Evolutionary conservation across 2,888 invertebrate species (phyloP).

Genomic region (Autographa gamma): DNA sequence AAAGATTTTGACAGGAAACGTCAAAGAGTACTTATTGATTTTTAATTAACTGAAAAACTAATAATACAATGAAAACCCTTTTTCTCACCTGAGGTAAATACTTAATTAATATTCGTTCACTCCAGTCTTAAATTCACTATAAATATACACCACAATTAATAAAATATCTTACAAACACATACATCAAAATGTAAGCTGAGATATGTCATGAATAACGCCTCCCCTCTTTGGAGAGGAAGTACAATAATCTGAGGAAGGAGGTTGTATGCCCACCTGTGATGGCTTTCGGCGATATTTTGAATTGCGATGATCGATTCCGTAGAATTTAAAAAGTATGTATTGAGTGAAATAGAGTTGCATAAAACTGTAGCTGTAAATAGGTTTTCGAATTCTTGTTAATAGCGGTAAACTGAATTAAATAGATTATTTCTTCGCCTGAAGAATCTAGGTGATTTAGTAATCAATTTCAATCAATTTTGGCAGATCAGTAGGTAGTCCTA

Average conservation of each 20-base stretch:
- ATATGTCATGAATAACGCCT: conserved; percentile 48
- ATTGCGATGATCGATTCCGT: conserved; percentile 25
- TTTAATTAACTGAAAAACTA: too few relatives aligned
- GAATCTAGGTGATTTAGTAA: too few relatives aligned
- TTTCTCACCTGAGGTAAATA: not conserved
- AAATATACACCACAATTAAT: not conserved
- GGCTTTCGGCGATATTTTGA: conserved; percentile 15
- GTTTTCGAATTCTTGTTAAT: not conserved
- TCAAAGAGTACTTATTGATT: not conserved
- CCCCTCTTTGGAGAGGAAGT: conserved; percentile 36
- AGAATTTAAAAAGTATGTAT: conserved; percentile 10
- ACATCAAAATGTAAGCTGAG: conserved; percentile 36
- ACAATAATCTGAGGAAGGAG: conserved; percentile 47
- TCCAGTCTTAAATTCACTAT: conserved; percentile 1
- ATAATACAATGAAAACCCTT: too few relatives aligned
- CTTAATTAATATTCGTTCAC: not conserved
- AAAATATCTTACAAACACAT: conserved; percentile 2
- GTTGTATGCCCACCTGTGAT: conserved; percentile 44
- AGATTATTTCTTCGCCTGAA: too few relatives aligned
- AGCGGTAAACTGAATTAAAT: not conserved
- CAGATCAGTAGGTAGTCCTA: too few relatives aligned
- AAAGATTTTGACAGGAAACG: not conserved
- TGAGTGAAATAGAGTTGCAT: not conserved
- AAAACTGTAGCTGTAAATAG: not conserved
- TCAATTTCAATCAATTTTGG: too few relatives aligned